Evolutionary conservation across 2,113 vertebrate species (phyloP), one percentile per base, ranked within the genome.

Genomic region (Collichthys lucidus): DNA sequence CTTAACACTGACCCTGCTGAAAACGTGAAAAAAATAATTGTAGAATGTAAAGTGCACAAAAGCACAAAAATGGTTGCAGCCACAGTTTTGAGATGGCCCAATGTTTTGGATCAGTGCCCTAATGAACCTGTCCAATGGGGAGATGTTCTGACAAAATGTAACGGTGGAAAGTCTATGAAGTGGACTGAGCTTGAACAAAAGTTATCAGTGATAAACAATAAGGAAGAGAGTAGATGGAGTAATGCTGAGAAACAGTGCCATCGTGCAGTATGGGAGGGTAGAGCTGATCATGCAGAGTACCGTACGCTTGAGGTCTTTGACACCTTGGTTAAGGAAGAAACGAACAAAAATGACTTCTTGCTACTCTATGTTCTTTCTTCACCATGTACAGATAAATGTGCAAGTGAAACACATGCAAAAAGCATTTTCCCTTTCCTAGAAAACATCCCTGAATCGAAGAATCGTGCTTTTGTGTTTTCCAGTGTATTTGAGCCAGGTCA

Each of bases 1-100:
- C 14, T 46, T 14, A 14, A 46, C 29, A 0, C 24, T 14, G 71
- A 76, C 16, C 0, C 0, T 1, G 5, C 8, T 16, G 31, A 20
- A 0, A 1, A 0, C 0, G 29, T 76, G 40, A 57, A 9, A 26
- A 2, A 0, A 0, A 2, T 0, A 0, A 63, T 63, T 29, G 0
- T 29, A 29, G 6, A 5, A 0, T 84, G 77, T 59, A 5, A 65
- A 0, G 60, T 65, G 19, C 47, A 84, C 31, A 12, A 0, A 0
- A 0, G 71, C 6, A 1, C 0, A 0, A 69, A 10, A 2, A 3
- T 84, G 64, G 70, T 79, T 15, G 82, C 76, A 11, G 82, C 82
- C 50, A 80, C 77, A 6, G 64, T 80, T 11, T 53, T 84, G 59
- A 75, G 2, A 12, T 75, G 71, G 64, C 22, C 17, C 0, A 1